phyloP scores from a whole-genome alignment of 1,140 invertebrate species.

The Brachionus manjavacas region DNA sequence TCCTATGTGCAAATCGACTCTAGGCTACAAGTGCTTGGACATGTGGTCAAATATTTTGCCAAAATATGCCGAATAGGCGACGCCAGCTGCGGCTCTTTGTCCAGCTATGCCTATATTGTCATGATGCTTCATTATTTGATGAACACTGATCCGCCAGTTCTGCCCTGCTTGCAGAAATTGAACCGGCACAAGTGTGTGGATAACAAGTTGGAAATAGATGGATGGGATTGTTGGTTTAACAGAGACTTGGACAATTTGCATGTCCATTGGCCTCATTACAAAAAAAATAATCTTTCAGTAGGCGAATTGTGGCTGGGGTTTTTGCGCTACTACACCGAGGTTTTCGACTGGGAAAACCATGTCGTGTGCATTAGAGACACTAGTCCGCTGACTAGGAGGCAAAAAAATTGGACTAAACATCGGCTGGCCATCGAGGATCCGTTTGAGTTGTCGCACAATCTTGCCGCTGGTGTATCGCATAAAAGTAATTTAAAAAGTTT shows the following conservation, averaged over 20 bases:
- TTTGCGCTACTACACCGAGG: constrained; percentile 62
- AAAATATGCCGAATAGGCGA: constrained; percentile 65
- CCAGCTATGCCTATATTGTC: constrained; percentile 65
- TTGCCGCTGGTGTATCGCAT: constrained; percentile 61
- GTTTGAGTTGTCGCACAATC: constrained; percentile 63
- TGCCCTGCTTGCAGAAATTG: constrained; percentile 62
- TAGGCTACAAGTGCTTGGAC: constrained; percentile 61
- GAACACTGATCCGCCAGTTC: constrained; percentile 61
- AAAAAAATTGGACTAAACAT: constrained; percentile 63
- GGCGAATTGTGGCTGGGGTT: constrained; percentile 62
- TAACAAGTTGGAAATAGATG: constrained; percentile 55
- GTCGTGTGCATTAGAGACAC: constrained; percentile 62
- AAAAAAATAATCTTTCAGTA: constrained; percentile 59
- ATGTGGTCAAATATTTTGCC: constrained; percentile 63
- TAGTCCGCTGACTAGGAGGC: constrained; percentile 58
- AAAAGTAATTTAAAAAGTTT: constrained; percentile 59
- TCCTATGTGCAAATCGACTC: constrained; percentile 61
- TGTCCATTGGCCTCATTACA: constrained; percentile 57
- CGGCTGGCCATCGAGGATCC: constrained; percentile 65
- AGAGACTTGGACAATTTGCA: constrained; percentile 53
- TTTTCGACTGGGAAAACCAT: constrained; percentile 61
- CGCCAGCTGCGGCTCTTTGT: constrained; percentile 64
- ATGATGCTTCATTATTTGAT: constrained; percentile 65
- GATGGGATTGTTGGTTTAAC: constrained; percentile 61
- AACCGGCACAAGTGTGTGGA: constrained; percentile 43